Evolutionary conservation across 1,140 invertebrate genomes (phyloP).

Genomic region (Aphaenogaster ashmeadi): DNA sequence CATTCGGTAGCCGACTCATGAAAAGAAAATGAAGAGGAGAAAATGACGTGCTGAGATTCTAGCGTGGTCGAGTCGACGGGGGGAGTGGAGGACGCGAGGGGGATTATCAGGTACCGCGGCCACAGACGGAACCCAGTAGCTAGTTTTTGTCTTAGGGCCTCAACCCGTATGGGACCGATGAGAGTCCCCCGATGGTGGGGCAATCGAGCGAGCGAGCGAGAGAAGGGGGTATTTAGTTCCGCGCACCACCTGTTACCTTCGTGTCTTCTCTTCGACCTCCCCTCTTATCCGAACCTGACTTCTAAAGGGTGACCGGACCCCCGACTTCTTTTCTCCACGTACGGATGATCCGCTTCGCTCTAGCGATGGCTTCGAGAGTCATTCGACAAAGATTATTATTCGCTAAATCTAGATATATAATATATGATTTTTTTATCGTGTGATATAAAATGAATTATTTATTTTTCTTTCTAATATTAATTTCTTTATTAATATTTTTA

Average conservation of each 20-base stretch:
- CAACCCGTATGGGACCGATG: constrained; percentile 58
- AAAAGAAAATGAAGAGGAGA: constrained; percentile 58
- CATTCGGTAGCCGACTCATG: constrained; percentile 58
- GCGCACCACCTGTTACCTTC: constrained; percentile 85
- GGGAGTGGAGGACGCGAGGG: neutral
- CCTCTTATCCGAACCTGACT: constrained; percentile 54
- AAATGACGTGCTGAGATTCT: constrained; percentile 58
- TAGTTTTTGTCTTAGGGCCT: constrained; percentile 80
- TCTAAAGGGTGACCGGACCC: constrained; percentile 69
- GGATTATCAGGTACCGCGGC: constrained; percentile 58
- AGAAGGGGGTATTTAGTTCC: constrained; percentile 83
- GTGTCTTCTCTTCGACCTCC: constrained; percentile 71
- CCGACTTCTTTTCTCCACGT: constrained; percentile 54
- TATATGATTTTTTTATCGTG: neutral
- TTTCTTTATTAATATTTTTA: neutral
- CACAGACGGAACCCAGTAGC: constrained; percentile 81
- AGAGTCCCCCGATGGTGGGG: constrained; percentile 23
- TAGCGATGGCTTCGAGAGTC: constrained; percentile 23
- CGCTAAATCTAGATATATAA: neutral
- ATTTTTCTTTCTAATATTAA: neutral
- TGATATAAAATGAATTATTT: neutral
- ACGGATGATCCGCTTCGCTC: constrained; percentile 51
- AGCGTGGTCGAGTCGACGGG: constrained; percentile 9
- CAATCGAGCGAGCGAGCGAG: constrained; percentile 48
- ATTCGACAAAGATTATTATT: constrained; percentile 7